Evolutionary conservation across 2,797 vertebrate species (phyloP).

Genomic region (Emys orbicularis): DNA sequence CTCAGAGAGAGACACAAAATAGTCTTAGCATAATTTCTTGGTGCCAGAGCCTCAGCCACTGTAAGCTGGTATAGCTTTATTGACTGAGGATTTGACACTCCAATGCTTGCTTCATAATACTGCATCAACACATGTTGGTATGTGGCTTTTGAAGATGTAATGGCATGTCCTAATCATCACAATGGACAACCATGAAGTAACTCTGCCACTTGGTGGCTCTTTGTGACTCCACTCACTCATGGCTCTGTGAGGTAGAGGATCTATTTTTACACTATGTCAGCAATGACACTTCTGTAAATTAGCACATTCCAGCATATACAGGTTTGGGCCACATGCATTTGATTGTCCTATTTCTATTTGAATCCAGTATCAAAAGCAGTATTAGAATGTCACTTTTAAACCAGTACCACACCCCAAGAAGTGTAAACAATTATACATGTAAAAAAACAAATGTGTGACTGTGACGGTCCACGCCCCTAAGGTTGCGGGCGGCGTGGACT

Average conservation of each 20-base stretch:
- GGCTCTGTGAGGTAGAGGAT: neutral
- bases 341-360: neutral
- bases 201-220: neutral
- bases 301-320: neutral
- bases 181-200: neutral
- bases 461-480: no score
- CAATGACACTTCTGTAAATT: neutral
- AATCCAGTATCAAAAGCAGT: neutral
- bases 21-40: neutral
- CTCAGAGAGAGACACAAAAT: neutral
- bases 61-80: neutral
- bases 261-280: neutral
- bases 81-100: neutral
- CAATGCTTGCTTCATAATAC: neutral
- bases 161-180: neutral
- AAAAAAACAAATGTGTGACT: neutral
- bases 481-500: no score
- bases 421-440: neutral
- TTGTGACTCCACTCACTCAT: neutral
- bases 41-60: neutral
- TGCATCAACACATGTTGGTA: neutral
- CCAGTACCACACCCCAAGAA: neutral
- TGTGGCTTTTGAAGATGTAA: neutral
- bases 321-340: neutral
- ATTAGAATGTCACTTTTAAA: neutral